Evolutionary conservation across 2,888 invertebrate genomes (phyloP).

Genomic region (Ormyrus rosae): DNA sequence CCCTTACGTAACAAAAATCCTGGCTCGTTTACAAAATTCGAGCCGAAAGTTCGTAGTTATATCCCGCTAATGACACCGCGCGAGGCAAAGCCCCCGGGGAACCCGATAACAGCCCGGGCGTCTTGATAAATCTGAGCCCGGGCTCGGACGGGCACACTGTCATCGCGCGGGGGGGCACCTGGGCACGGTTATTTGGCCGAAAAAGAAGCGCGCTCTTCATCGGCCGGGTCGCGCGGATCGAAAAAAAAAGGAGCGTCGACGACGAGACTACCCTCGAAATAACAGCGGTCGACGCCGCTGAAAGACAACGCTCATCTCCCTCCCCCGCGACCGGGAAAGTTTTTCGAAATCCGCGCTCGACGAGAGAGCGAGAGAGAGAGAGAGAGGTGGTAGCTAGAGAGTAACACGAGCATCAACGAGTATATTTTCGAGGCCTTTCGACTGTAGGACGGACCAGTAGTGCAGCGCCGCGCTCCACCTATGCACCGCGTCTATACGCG

Average conservation of each 20-base stretch:
- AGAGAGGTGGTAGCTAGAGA: slow-evolving; percentile 57
- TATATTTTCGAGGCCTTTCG: slow-evolving; percentile 60
- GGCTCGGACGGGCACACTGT: slow-evolving; percentile 31
- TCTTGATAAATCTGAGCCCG: slow-evolving; percentile 54
- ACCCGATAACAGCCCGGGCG: slow-evolving; percentile 39
- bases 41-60: too few species aligned
- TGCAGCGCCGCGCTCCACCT: not conserved
- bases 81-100: not conserved
- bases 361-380: not conserved
- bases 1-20: too few species aligned
- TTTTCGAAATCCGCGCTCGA: slow-evolving; percentile 61
- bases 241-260: not conserved
- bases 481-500: slow-evolving; percentile 37
- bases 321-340: slow-evolving; percentile 28
- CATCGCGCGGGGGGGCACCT: slow-evolving; percentile 20
- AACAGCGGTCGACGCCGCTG: slow-evolving; percentile 38
- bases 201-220: not conserved
- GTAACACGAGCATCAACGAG: slow-evolving; percentile 67
- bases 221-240: not conserved
- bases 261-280: slow-evolving; percentile 27
- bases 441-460: not conserved
- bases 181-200: slow-evolving; percentile 21
- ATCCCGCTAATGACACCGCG: too few species aligned
- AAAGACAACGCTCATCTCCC: slow-evolving; percentile 38
- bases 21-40: too few species aligned